Evolutionary conservation across 2,888 invertebrate genomes (phyloP).

Genomic region (Zootermopsis nevadensis): DNA sequence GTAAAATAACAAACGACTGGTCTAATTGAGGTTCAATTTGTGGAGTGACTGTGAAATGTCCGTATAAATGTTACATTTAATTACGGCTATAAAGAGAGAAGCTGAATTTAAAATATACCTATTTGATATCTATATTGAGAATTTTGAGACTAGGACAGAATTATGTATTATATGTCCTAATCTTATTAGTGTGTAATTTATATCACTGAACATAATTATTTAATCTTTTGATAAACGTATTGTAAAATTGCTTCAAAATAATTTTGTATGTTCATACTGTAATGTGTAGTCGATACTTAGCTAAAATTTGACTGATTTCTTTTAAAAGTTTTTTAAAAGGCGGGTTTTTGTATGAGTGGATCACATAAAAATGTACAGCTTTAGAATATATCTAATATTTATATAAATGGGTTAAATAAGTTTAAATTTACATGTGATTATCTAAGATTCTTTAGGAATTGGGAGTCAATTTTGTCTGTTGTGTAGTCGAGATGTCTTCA

Average conservation of each 20-base stretch:
- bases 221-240: slow-evolving; percentile 40
- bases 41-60: not conserved
- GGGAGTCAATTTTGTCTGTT: too few relatives aligned
- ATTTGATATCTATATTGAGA: slow-evolving; percentile 21
- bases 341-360: slow-evolving; percentile 24
- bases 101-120: slow-evolving; percentile 14
- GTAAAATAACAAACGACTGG: too few relatives aligned
- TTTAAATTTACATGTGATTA: not conserved
- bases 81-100: not conserved
- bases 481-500: not conserved
- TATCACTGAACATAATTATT: slow-evolving; percentile 19
- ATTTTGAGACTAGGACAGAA: not conserved
- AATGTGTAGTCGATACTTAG: slow-evolving; percentile 25
- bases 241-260: slow-evolving; percentile 34
- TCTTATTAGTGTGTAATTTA: not conserved
- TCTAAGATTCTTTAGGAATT: slow-evolving; percentile 10
- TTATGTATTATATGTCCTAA: not conserved
- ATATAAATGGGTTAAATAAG: not conserved
- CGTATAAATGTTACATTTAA: not conserved
- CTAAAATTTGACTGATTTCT: slow-evolving; percentile 18
- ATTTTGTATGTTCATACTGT: slow-evolving; percentile 48
- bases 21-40: too few relatives aligned
- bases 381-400: not conserved
- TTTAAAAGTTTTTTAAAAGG: not conserved
- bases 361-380: not conserved